Percentiles rank a stretch among this genome's conserved stretches.
Conservation (phyloP, 2,888 invertebrate genomes). For the Drosophila dives region DNA sequence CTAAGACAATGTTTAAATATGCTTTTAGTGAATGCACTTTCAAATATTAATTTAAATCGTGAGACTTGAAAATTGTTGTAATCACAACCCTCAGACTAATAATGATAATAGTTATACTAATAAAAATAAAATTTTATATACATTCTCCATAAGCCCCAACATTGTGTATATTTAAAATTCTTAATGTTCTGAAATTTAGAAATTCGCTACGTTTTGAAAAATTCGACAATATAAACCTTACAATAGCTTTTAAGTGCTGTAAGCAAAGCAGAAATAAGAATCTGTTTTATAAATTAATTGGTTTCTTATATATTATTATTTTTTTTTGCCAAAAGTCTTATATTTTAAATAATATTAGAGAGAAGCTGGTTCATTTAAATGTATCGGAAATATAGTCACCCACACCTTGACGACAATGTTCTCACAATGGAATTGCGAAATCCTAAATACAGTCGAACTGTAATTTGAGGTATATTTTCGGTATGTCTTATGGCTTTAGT, state of each 20-base stretch:
- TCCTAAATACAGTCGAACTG: neutral
- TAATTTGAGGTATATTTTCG: neutral
- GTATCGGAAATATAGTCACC: neutral
- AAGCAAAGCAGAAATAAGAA: too few relatives aligned
- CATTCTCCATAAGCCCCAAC: neutral
- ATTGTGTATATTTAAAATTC: neutral
- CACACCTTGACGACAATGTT: neutral
- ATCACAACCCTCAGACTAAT: neutral
- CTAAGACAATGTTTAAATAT: slow-evolving; percentile 29
- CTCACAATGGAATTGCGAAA: neutral
- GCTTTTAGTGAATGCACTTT: slow-evolving; percentile 8
- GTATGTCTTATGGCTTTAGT: neutral
- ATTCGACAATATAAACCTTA: neutral
- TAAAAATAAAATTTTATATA: neutral
- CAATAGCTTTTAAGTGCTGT: neutral
- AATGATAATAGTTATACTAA: neutral
- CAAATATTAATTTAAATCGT: neutral
- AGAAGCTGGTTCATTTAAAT: neutral
- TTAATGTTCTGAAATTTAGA: neutral
- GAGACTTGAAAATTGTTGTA: neutral
- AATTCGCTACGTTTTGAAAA: neutral
- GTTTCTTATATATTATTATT: neutral
- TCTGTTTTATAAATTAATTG: neutral
- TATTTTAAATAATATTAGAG: neutral
- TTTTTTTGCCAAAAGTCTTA: neutral